phyloP scores from a whole-genome alignment of 2,888 invertebrate species.

The Dryobotodes eremita region DNA sequence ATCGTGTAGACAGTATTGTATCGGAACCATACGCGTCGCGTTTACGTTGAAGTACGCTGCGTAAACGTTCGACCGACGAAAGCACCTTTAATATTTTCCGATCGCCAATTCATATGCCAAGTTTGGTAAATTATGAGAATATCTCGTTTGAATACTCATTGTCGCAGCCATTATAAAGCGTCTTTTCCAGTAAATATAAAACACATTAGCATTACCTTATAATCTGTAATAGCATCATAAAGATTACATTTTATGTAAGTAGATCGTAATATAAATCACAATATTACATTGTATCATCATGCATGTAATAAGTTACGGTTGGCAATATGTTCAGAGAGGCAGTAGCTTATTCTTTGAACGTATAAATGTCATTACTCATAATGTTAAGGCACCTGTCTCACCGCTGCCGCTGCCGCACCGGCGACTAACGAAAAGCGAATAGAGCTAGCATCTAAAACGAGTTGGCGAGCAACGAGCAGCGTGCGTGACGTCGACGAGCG shows the following conservation, averaged over 20 bases:
- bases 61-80: not conserved
- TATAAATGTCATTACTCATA: conserved; percentile 23
- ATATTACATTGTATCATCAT: conserved; percentile 32
- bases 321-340: not conserved
- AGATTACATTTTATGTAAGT: conserved; percentile 26
- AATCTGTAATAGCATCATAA: conserved; percentile 26
- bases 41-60: not conserved
- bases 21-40: not conserved
- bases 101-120: not conserved
- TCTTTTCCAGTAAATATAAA: conserved; percentile 2
- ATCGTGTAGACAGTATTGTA: not conserved
- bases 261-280: conserved; percentile 32
- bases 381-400: not conserved
- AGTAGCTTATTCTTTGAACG: conserved; percentile 8
- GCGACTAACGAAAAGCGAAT: not conserved
- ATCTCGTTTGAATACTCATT: not conserved
- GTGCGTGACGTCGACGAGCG: no score
- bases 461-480: no score
- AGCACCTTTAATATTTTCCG: not conserved
- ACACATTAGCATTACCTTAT: conserved; percentile 18
- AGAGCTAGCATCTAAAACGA: not conserved
- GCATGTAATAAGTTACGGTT: conserved; percentile 42
- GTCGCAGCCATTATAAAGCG: not conserved
- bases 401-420: no score
- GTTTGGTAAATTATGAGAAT: not conserved